A percentile compares a stretch with the other conserved stretches of the same genome.
These are phyloP conservation scores for cattle (Bos taurus) DNA, from an alignment of 2,113 vertebrate species.

Conservation along the genomic window ARS-UCD2.0 NC_037348.1:12875501-12876000, in stretches of 20 bases:
- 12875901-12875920: not conserved
- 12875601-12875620: not conserved
- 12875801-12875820: not conserved
- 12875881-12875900: not conserved
- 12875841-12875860: not conserved
- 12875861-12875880: not conserved
- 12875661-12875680: not conserved
- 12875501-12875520: not conserved
- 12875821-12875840: not conserved
- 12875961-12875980: not conserved
- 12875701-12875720: not conserved
- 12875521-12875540: not conserved
- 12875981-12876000: not conserved
- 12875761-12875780: not conserved
- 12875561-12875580: not conserved
- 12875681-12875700: not conserved
- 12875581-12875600: not conserved
- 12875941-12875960: not conserved
- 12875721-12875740: not conserved
- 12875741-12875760: not conserved
- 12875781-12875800: not conserved
- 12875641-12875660: not conserved
- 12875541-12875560: not conserved
- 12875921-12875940: not conserved
- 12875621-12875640: not conserved